A percentile compares a stretch with the other conserved stretches of the same genome.
These are phyloP conservation scores for Camponotus pennsylvanicus DNA, from an alignment of 1,140 invertebrate species.

Conservation along the genomic window DNA sequence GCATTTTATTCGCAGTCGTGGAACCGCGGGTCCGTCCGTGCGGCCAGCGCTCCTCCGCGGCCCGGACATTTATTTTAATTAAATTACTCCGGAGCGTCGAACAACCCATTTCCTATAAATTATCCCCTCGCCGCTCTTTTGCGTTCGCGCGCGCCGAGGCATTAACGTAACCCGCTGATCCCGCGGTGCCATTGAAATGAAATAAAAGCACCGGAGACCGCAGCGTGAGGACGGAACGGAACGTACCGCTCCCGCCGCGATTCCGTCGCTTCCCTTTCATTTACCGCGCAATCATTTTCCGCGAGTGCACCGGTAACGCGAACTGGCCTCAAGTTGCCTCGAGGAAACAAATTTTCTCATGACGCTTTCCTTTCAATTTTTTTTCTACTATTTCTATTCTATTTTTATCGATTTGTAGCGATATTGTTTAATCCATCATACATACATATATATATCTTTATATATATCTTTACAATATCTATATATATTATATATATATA, in stretches of 20 bases:
- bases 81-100: constrained; percentile 86
- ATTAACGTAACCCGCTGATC: constrained; percentile 86
- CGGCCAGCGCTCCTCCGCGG: constrained; percentile 73
- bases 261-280: constrained; percentile 83
- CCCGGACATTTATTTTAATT: constrained; percentile 87
- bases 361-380: neutral
- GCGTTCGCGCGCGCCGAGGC: constrained; percentile 73
- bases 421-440: neutral
- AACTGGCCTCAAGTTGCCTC: neutral
- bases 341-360: constrained; percentile 13
- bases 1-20: constrained; percentile 86
- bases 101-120: constrained; percentile 87
- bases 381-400: neutral
- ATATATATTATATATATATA: too few species aligned
- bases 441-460: neutral
- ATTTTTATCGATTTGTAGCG: neutral
- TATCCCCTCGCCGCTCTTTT: constrained; percentile 84
- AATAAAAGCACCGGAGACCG: constrained; percentile 83
- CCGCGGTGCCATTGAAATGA: constrained; percentile 85
- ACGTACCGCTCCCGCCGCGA: constrained; percentile 78
- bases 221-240: constrained; percentile 76
- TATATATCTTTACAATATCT: too few species aligned
- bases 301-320: constrained; percentile 70
- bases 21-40: constrained; percentile 74
- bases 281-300: constrained; percentile 84